Evolutionary conservation across 1,140 invertebrate species (phyloP), one percentile per base, ranked within the genome.

Genomic region (Drosophila paulistorum): DNA sequence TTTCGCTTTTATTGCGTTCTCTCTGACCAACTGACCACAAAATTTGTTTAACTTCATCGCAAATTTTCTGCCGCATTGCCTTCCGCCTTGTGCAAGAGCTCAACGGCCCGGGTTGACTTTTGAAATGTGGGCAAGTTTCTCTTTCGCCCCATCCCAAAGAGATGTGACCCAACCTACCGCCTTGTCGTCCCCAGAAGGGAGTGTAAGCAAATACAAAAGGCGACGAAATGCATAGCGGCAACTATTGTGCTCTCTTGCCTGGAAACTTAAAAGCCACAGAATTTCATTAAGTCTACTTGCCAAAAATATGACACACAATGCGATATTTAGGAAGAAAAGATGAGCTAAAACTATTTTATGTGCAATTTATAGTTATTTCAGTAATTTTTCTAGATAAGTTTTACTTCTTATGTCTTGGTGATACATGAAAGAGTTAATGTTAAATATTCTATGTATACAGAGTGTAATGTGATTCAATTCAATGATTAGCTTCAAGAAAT

Each of bases 31-130:
- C 77, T 81, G 81, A 85, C 82, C 82, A 86, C 82, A 81, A 87
- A 71, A 79, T 79, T 77, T 79, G 76, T 72, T 79, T 79, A 79
- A 79, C 76, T 72, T 79, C 75, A 75, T 61, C 76, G 74, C 83
- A 79, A 86, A 87, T 80, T 86, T 86, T 71, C 87, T 86, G 83
- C 83, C 83, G 83, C 83, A 86, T 71, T 86, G 82, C 82, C 76
- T 77, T 68, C 58, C 71, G 66, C 66, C 65, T 74, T 68, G 3
- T 23, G 45, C 20, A 17, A 51, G 10, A 20, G 74, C 67, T 74
- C 73, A 65, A 66, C 63, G 48, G 68, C 37, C 39, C 45, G 13
- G 39, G 14, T 55, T 60, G 45, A 51, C 45, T 20, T 51, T 45
- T 41, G 35, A 69, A 71, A 45, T 63, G 62, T 41, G 63, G 62